Percentiles rank a stretch among this genome's conserved stretches.
phyloP scores from a whole-genome alignment of 2,888 invertebrate species.

The Pseudococcus jackbeardsleyi region DNA sequence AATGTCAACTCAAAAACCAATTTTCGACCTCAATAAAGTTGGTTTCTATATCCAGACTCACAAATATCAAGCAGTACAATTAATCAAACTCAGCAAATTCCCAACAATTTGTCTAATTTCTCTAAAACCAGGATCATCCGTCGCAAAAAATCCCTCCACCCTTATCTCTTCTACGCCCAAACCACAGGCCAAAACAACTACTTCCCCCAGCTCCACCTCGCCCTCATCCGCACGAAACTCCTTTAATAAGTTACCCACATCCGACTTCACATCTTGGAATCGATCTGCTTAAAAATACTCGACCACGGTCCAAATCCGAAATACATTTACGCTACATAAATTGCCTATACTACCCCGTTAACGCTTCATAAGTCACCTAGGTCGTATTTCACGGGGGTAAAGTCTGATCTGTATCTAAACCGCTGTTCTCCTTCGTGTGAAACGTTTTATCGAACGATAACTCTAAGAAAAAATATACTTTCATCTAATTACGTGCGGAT shows the following conservation, averaged over 20 bases:
- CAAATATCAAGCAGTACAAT: too few species aligned
- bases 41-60: too few species aligned
- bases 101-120: too few species aligned
- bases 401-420: constrained; percentile 11
- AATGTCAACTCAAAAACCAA: too few species aligned
- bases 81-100: too few species aligned
- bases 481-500: constrained; percentile 22
- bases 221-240: too few species aligned
- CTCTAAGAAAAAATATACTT: constrained; percentile 22
- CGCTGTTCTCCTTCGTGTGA: constrained; percentile 8
- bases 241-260: background rate
- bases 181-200: too few species aligned
- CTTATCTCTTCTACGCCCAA: too few species aligned
- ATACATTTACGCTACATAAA: constrained; percentile 22
- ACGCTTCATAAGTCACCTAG: constrained; percentile 17
- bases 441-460: constrained; percentile 22
- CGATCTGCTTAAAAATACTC: constrained; percentile 9
- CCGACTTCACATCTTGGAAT: background rate
- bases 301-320: background rate
- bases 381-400: background rate
- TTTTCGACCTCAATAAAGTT: too few species aligned
- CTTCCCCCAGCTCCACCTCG: too few species aligned
- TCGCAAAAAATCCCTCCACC: too few species aligned
- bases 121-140: too few species aligned
- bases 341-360: constrained; percentile 7